Conservation (phyloP, 2,113 vertebrate species). For the Elaphurus davidianus region DNA sequence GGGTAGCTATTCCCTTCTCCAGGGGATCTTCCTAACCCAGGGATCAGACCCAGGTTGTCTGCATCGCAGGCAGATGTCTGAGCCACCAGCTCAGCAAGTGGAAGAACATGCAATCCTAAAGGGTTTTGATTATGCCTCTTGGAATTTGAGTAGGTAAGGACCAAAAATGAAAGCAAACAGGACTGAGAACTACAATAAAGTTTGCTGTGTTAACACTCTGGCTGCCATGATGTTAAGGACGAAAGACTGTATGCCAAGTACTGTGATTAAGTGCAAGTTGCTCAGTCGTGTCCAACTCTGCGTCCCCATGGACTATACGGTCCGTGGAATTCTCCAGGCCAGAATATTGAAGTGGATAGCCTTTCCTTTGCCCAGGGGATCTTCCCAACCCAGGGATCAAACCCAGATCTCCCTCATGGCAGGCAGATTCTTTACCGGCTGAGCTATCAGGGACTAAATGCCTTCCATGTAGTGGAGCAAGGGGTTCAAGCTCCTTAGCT, state of each 20-base stretch:
- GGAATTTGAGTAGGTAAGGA: not conserved
- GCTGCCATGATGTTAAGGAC: not conserved
- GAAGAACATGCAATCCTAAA: not conserved
- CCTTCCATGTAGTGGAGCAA: not conserved
- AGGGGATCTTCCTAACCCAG: not conserved
- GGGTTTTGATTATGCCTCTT: not conserved
- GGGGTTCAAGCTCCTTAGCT: not conserved
- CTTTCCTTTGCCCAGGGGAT: not conserved
- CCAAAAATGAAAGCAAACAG: not conserved
- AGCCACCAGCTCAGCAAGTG: not conserved
- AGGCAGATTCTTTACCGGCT: not conserved
- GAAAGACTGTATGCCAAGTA: not conserved
- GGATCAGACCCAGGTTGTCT: not conserved
- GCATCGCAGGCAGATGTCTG: not conserved
- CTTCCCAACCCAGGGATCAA: not conserved
- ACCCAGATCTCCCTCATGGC: not conserved
- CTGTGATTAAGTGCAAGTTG: not conserved
- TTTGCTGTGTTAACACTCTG: not conserved
- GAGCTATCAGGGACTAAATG: not conserved
- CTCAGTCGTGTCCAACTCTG: not conserved
- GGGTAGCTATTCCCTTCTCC: not conserved
- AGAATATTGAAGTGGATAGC: not conserved
- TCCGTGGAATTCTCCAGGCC: not conserved
- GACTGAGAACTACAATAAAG: not conserved
- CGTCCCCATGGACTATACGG: not conserved